Percentiles rank a stretch among this genome's conserved stretches.
Conservation (phyloP, 2,113 vertebrate species). For the Fulmarus glacialis region DNA sequence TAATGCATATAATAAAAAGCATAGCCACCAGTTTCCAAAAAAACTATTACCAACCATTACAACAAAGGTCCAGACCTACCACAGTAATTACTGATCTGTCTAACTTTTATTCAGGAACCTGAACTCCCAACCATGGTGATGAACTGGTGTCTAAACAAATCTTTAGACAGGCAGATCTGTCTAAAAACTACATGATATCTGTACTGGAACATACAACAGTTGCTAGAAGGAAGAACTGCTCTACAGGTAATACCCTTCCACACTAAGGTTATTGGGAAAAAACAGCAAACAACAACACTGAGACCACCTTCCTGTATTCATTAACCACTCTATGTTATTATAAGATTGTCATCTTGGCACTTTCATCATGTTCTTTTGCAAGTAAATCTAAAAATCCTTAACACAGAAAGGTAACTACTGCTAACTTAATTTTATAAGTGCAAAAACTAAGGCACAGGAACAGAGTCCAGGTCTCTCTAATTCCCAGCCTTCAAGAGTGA, state of each 20-base stretch:
- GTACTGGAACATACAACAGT: background rate
- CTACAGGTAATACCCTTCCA: background rate
- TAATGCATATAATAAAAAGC: background rate
- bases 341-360: background rate
- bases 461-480: background rate
- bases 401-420: background rate
- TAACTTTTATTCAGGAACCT: background rate
- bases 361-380: background rate
- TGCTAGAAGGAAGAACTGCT: background rate
- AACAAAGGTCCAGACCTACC: background rate
- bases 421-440: slow-evolving; percentile 1
- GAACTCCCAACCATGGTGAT: background rate
- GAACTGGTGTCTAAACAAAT: background rate
- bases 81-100: background rate
- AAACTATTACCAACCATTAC: background rate
- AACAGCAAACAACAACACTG: background rate
- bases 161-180: background rate
- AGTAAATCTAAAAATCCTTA: background rate
- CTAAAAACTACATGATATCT: background rate
- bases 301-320: background rate
- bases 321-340: background rate
- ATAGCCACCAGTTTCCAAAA: background rate
- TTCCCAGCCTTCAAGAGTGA: background rate
- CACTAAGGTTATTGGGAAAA: background rate
- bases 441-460: background rate